phyloP scores from a whole-genome alignment of 2,113 vertebrate species.

The Lampris megalopsis region DNA sequence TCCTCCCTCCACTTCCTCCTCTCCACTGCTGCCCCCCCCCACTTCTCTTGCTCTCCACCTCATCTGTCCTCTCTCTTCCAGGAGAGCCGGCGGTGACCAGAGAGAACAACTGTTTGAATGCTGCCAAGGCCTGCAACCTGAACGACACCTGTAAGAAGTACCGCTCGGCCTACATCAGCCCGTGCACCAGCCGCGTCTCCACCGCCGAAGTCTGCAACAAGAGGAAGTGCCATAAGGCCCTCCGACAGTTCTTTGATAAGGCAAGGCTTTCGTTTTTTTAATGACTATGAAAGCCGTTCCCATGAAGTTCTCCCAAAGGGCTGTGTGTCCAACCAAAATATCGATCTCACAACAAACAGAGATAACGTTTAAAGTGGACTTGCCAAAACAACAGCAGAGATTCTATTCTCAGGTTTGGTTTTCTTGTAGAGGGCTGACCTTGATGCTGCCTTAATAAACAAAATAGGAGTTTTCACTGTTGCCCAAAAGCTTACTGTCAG shows the following conservation, averaged over 20 bases:
- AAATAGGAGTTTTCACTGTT: conserved; percentile 36
- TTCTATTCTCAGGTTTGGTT: conserved; percentile 29
- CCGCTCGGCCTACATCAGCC: conserved; percentile 97
- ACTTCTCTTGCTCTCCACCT: neutral
- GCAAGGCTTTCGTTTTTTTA: conserved; percentile 50
- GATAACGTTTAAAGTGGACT: conserved; percentile 27
- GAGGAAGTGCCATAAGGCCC: conserved; percentile 97
- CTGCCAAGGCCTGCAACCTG: conserved; percentile 98
- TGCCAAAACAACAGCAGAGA: conserved; percentile 50
- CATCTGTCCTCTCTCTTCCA: conserved; percentile 40
- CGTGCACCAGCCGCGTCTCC: conserved; percentile 95
- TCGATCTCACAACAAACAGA: conserved; percentile 12
- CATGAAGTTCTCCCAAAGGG: conserved; percentile 27
- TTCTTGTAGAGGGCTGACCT: conserved; percentile 26
- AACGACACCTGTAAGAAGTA: conserved; percentile 99
- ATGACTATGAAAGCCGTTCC: neutral
- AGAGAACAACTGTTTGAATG: conserved; percentile 97
- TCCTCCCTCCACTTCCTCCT: neutral
- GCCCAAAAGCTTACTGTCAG: neutral
- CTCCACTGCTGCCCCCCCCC: neutral
- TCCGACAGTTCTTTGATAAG: conserved; percentile 98
- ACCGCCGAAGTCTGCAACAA: conserved; percentile 95
- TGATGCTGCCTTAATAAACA: conserved; percentile 53
- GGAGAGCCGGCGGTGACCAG: conserved; percentile 90
- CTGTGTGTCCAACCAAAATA: conserved; percentile 2